Evolutionary conservation across 2,797 vertebrate genomes (phyloP), one percentile per base, ranked within the genome.

Genomic region (Spheniscus humboldti): DNA sequence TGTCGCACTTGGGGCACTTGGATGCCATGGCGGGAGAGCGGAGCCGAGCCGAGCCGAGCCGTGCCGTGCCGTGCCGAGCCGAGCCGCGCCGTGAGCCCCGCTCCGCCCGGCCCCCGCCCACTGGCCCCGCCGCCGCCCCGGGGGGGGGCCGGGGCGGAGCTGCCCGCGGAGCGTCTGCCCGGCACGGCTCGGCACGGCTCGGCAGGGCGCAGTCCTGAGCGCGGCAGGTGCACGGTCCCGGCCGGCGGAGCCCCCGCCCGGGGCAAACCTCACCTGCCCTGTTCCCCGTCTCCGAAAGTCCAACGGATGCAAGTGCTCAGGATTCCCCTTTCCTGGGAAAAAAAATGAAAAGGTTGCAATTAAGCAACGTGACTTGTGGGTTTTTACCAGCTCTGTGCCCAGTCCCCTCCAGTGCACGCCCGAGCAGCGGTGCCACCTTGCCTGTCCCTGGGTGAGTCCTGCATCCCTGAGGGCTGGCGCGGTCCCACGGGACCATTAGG

Each of bases 1-100:
- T 99, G 37, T 99, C 99, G 97, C 99, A 99, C 98, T 99, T 99
- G 55, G 99, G 99, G 88, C 99, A 99, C 97, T 99, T 99, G 96
- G 99, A 99, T 92, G 99, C 98, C 99, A 99, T 99, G 97, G 69
- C 88, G 83, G 18, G 73, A 68, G 95, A 90, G 48, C 39, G 3
- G 75, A 73, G 82, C 10, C 0, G 80, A 35, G 90, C 47, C 0
- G 69, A 33, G 90, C 47, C 0, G 80, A 35, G 90, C 47, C 0
- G 69, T 30, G 90, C 47, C 37, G 37, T 3, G 75, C 82, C 7
- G 39, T 5, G 72, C 80, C 10, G 80, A 14, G 89, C 90, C 48
- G 72, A 14, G 81, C 90, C 71, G 82, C 3, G 74, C 79, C 75
- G 94, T n/a, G 72, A 33, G 41, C 53, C 76, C 93, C 71, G 88